phyloP scores from a whole-genome alignment of 2,113 vertebrate genomes.

The Ellobius talpinus region DNA sequence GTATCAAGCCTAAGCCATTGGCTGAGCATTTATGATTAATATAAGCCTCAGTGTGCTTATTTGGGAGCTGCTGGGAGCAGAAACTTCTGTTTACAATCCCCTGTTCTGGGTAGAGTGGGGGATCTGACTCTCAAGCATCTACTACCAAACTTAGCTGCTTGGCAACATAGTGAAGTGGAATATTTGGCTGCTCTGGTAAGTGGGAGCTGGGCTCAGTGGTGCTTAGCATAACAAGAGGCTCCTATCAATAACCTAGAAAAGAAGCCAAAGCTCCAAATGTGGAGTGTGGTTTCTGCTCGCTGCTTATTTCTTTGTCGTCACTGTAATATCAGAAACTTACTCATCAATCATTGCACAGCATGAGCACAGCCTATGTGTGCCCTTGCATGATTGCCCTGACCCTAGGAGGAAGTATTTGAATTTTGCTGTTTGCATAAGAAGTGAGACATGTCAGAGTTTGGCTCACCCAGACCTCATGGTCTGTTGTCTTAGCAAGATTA shows the following conservation, averaged over 20 bases:
- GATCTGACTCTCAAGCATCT: not conserved
- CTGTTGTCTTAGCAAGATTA: not conserved
- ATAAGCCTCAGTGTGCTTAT: too few relatives aligned
- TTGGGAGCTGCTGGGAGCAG: too few relatives aligned
- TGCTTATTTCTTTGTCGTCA: not conserved
- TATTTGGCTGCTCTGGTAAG: not conserved
- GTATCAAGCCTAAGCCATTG: too few relatives aligned
- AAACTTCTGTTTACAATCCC: not conserved
- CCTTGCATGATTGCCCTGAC: not conserved
- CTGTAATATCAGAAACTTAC: not conserved
- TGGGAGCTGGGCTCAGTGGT: not conserved
- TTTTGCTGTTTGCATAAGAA: not conserved
- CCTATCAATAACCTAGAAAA: not conserved
- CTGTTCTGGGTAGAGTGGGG: not conserved
- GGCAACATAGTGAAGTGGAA: not conserved
- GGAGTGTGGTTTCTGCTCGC: not conserved
- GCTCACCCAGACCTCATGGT: not conserved
- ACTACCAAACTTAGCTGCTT: not conserved
- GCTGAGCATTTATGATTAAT: too few relatives aligned
- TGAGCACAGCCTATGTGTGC: not conserved
- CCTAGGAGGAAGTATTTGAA: not conserved
- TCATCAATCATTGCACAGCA: not conserved
- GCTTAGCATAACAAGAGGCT: not conserved
- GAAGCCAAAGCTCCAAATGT: not conserved
- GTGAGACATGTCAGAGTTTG: not conserved